Evolutionary conservation across 1,140 invertebrate genomes (phyloP), one percentile per base, ranked within the genome.

Genomic region (Heliconius himera): DNA sequence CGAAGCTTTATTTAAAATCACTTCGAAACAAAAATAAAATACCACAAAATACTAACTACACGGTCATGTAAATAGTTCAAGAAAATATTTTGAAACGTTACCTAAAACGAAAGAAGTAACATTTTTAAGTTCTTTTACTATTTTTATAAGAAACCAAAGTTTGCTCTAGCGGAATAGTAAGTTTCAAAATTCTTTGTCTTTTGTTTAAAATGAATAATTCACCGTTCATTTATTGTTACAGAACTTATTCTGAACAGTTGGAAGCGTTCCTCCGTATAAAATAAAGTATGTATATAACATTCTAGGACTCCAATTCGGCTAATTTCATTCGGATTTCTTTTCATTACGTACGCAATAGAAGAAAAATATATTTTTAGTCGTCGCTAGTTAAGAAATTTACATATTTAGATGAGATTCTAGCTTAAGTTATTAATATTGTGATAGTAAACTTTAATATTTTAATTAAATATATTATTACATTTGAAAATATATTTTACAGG

Each of bases 161-260:
- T 77, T 81, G 70, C 54, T 38, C 22, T 38, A 18, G 51, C 49
- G 72, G 70, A 56, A 70, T 54, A 74, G 72, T 75, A 76, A 81
- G 54, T 78, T 51, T 78, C n/a, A 76, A 76, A 76, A 76, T 77
- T 81, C 73, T 81, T 76, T 81, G 76, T 81, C 77, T 76, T 81
- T 78, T 76, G 72, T 76, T 81, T 75, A 66, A 78, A 75, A 81
- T 81, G 80, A 81, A 81, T 81, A 81, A 78, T 81, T 81, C 80
- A 78, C 54, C 70, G 74, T 77, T 81, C 80, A 78, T 78, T 81
- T 81, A 78, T 73, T 78, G 74, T 78, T 81, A 60, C 46, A 76
- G 38, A 81, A 81, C 80, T 78, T 73, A 81, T 73, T 78, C 73
- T 78, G 74, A 56, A 78, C 78, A 81, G 80, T 81, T 76, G 70